Evolutionary conservation across 2,888 invertebrate species (phyloP).

Genomic region (Idaea biselata): DNA sequence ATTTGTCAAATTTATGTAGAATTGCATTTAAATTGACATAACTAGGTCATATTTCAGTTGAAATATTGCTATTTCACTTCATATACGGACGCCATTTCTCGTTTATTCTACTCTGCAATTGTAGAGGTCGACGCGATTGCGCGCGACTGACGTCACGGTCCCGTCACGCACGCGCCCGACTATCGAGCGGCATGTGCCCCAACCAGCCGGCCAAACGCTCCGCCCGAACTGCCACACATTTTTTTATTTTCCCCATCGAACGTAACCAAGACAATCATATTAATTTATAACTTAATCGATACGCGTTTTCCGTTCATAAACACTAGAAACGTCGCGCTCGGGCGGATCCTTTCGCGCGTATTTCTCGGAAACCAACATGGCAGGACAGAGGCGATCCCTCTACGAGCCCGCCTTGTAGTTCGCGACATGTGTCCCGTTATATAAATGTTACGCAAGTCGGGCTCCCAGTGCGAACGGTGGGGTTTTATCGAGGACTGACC

Average conservation of each 20-base stretch:
- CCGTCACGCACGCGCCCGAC: constrained; percentile 70
- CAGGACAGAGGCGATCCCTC: constrained; percentile 55
- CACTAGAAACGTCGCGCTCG: constrained; percentile 18
- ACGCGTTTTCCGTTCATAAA: constrained; percentile 30
- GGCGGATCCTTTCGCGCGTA: constrained; percentile 35
- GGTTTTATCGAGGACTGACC: constrained; percentile 49
- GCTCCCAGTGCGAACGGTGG: constrained; percentile 62
- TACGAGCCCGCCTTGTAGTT: constrained; percentile 51
- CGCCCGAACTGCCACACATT: constrained; percentile 64
- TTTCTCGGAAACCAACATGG: constrained; percentile 64
- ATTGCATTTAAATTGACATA: too few species aligned
- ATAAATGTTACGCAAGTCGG: constrained; percentile 77
- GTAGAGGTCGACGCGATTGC: constrained; percentile 33
- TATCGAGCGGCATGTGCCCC: constrained; percentile 78
- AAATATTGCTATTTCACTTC: too few species aligned
- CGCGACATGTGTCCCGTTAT: constrained; percentile 64
- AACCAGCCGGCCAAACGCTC: constrained; percentile 71
- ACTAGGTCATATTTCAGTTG: too few species aligned
- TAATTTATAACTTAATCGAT: constrained; percentile 42
- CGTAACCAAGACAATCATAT: constrained; percentile 52
- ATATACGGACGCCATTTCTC: too few species aligned
- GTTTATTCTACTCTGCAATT: too few species aligned
- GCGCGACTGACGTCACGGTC: constrained; percentile 65
- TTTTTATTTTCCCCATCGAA: constrained; percentile 71
- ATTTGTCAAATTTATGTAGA: too few species aligned